Conservation (phyloP, 2,888 invertebrate genomes). For the Muscina levida region DNA sequence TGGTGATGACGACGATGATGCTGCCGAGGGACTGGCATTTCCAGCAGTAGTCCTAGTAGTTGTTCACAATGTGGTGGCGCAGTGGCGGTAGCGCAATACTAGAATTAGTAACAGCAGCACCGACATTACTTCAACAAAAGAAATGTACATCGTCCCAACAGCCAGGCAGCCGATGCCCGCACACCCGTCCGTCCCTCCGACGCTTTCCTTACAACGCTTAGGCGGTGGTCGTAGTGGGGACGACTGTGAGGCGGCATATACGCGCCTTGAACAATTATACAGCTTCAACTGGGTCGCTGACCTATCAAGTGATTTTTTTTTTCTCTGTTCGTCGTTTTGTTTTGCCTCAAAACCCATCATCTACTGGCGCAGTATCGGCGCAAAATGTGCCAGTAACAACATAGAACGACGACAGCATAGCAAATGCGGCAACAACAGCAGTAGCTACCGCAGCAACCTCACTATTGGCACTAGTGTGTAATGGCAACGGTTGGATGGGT, state of each 20-base stretch:
- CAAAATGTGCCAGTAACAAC: slow-evolving; percentile 66
- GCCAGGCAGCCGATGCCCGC: background rate
- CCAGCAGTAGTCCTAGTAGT: too few species aligned
- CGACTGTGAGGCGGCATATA: slow-evolving; percentile 33
- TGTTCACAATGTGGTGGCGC: too few species aligned
- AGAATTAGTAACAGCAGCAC: slow-evolving; percentile 13
- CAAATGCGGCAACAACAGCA: slow-evolving; percentile 32
- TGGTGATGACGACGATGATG: background rate
- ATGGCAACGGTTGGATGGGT: too few species aligned
- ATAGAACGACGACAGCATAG: slow-evolving; percentile 39
- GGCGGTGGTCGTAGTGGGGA: background rate
- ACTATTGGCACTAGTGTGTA: slow-evolving; percentile 43
- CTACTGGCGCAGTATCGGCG: slow-evolving; percentile 58
- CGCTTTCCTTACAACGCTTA: too few species aligned
- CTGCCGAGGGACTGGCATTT: too few species aligned
- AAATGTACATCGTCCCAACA: background rate
- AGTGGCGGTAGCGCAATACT: background rate
- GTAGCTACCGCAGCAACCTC: slow-evolving; percentile 27
- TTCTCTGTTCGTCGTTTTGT: slow-evolving; percentile 44
- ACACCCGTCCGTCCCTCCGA: too few species aligned
- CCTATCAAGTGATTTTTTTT: slow-evolving; percentile 76
- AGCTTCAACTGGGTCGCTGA: slow-evolving; percentile 76
- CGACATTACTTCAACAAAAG: slow-evolving; percentile 32
- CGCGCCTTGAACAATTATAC: slow-evolving; percentile 68
- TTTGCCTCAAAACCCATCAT: slow-evolving; percentile 43